phyloP scores from a whole-genome alignment of 2,888 invertebrate genomes.

The Anorthoa munda region DNA sequence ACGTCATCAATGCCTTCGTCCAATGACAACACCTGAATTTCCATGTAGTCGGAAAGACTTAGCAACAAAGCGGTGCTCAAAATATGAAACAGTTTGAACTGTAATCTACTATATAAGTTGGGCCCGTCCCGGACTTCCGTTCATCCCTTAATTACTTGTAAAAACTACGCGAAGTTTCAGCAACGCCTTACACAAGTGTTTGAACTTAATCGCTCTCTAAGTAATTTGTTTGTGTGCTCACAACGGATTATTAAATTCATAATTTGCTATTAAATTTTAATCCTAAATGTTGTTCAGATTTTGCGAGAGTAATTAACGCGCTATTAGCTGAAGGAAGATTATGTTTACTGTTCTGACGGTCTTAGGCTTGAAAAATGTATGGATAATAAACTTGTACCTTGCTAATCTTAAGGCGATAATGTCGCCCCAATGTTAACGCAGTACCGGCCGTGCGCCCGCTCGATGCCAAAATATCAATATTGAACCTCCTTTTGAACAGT shows the following conservation, averaged over 20 bases:
- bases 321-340: conserved; percentile 2
- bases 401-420: no score
- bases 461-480: no score
- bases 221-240: conserved; percentile 20
- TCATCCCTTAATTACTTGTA: conserved; percentile 15
- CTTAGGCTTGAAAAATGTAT: no score
- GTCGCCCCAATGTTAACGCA: no score
- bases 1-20: neutral
- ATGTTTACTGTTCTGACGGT: no score
- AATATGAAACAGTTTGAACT: neutral
- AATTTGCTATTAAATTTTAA: conserved; percentile 12
- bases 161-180: conserved; percentile 24
- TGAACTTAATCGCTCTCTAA: conserved; percentile 16
- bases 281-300: conserved; percentile 12
- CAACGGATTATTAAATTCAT: conserved; percentile 18
- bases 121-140: neutral
- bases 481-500: no score
- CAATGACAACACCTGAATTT: neutral
- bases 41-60: neutral
- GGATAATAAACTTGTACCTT: no score
- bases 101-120: conserved; percentile 2
- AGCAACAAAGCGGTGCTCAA: neutral
- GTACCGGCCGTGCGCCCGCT: no score
- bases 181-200: conserved; percentile 12
- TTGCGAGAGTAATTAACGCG: conserved; percentile 21